Base-by-base conservation (phyloP, 1,140 invertebrate genomes). In the Aethina tumida region DNA sequence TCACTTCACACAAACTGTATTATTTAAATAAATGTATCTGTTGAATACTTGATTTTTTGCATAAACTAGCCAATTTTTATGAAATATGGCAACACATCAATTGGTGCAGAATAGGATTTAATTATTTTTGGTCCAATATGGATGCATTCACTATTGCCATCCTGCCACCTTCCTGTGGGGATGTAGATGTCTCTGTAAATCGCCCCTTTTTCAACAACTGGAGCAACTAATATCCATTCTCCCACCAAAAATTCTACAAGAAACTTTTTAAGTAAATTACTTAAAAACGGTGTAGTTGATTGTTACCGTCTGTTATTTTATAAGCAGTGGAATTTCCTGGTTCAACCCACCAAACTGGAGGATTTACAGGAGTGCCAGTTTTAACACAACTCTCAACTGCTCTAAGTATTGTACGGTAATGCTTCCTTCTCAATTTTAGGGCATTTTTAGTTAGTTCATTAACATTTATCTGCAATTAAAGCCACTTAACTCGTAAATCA, bases 321-420 rank as follows among this genome's bases (percentile, higher is more conserved):
- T 52, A 22, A 22, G 56, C 52, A 12, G 34, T 32, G 10, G 41
- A 39, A 49, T 90, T 77, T 0, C 59, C 63, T 0, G 88, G 86
- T 41, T 80, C 79, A 1, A 87, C 66, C 88, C 87, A 94, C 89
- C 90, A 94, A n/a, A 94, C 70, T 0, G 89, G 88, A 9, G 82
- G 67, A 63, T 92, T 85, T 22, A 88, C 71, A 0, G 86, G 85
- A 5, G 70, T 67, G 33, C 86, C 86, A 4, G 66, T 65, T 1
- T 52, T 26, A 0, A 78, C 68, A 8, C 79, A 66, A 30, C 68
- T 61, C 40, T 70, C 56, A 55, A 82, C 80, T 25, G 71, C 62
- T 5, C 62, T 56, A 14, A 75, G 52, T 20, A 92, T 83, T 20
- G 65, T 59, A 9, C 73, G 66, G 0, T 79, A 64, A 47, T 76